Base-by-base conservation (phyloP, 2,113 vertebrate species). In the Gasterosteus aculeatus region DNA sequence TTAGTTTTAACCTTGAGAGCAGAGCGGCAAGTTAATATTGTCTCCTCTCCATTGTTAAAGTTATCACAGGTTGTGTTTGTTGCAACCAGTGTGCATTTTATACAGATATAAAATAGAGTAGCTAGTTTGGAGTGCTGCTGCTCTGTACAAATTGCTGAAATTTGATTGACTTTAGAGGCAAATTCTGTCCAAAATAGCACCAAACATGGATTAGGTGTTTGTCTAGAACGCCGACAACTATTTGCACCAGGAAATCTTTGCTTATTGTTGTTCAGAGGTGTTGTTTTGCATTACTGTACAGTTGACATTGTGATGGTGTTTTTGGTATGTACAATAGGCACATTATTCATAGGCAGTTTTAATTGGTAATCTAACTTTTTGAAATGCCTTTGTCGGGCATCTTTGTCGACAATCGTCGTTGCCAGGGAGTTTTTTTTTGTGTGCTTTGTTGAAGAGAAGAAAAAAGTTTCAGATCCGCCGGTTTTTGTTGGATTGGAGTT, bases 11-110 rank as follows among this genome's bases (percentile, higher is more conserved):
- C 78, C 53, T 7, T 0, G n/a, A 69, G 49, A 74, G 54, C 65
- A 59, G 22, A 54, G 63, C 46, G 54, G 41, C 39, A 61, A 39
- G 79, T 35, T 54, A 77, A 71, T 56, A 56, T 72, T 47, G 64
- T 65, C 59, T 67, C 18, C 29, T 58, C 39, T 66, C 31, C 7
- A 64, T 38, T 68, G 29, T 14, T 51, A 29, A 22, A 60, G 8
- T 15, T 3, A 15, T 53, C 42, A n/a, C 29, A 33, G 31, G 10
- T 12, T 49, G 44, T 18, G 41, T 16, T 18, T 46, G 42, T 47
- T 64, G 22, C 26, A 18, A 26, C 10, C 26, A 33, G 41, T 31
- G 29, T 19, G 42, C 31, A 11, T 31, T 56, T 54, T 39, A 66
- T 38, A 39, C 14, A 31, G 22, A 69, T 56, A 18, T 69, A 3